phyloP scores from a whole-genome alignment of 1,140 invertebrate species.

The Orchesella cincta region DNA sequence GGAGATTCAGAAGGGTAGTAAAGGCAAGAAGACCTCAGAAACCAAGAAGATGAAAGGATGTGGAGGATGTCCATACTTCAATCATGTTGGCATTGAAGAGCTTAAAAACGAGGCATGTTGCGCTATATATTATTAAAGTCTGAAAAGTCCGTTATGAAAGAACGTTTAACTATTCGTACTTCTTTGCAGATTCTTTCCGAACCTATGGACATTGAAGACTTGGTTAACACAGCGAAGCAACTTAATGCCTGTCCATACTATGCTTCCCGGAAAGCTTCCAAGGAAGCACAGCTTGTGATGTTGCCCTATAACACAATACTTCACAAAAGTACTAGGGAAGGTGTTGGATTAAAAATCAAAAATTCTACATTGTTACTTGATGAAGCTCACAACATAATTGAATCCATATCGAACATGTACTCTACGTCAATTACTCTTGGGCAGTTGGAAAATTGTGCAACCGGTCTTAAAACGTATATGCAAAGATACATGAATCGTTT shows the following conservation, averaged over 20 bases:
- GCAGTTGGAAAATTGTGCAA: conserved; percentile 40
- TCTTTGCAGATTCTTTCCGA: conserved; percentile 64
- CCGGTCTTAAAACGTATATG: conserved; percentile 64
- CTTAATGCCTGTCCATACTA: conserved; percentile 88
- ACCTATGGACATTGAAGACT: conserved; percentile 86
- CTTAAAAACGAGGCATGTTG: conserved; percentile 55
- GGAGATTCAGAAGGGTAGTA: conserved; percentile 78
- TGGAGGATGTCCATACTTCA: conserved; percentile 69
- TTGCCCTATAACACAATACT: conserved; percentile 86
- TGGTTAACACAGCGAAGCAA: conserved; percentile 69
- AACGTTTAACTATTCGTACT: conserved; percentile 22
- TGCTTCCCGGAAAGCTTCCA: conserved; percentile 73
- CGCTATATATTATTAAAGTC: conserved; percentile 60
- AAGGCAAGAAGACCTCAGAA: conserved; percentile 63
- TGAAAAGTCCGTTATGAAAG: neutral
- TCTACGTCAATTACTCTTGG: conserved; percentile 29
- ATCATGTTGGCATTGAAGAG: conserved; percentile 66
- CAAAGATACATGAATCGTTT: conserved; percentile 73
- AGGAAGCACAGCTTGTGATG: conserved; percentile 73
- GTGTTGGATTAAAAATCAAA: conserved; percentile 78
- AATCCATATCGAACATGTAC: conserved; percentile 85
- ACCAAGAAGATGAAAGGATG: conserved; percentile 60
- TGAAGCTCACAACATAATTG: conserved; percentile 95
- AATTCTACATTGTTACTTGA: conserved; percentile 90
- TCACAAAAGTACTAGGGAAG: conserved; percentile 80